Evolutionary conservation across 2,113 vertebrate genomes (phyloP).

Genomic region (Megaceryle torquata): DNA sequence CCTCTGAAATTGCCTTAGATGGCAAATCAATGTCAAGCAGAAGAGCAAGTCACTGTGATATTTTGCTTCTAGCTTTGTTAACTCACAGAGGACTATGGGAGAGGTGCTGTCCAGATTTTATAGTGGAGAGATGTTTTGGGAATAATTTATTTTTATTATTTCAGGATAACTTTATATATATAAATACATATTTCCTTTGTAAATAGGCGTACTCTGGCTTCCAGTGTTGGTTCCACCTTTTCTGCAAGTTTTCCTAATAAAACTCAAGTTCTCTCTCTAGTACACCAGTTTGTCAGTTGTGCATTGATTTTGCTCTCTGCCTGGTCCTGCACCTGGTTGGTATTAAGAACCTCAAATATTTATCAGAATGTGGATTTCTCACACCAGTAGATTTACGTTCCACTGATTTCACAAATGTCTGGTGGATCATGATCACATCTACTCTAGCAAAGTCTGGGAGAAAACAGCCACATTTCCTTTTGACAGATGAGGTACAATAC

Average conservation of each 20-base stretch:
- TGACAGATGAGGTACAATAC: neutral
- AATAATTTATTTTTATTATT: neutral
- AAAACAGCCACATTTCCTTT: neutral
- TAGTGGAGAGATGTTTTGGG: neutral
- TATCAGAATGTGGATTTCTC: neutral
- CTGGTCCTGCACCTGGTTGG: neutral
- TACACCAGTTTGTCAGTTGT: neutral
- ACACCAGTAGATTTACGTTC: neutral
- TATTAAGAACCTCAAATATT: neutral
- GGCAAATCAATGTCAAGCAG: neutral
- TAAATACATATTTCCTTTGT: neutral
- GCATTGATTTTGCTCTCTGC: neutral
- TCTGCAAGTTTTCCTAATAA: neutral
- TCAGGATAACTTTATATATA: neutral
- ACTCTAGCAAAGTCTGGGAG: neutral
- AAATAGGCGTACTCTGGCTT: neutral
- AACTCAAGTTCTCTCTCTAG: neutral
- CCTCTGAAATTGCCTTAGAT: slow-evolving; percentile 31
- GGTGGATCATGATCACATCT: neutral
- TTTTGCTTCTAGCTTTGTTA: neutral
- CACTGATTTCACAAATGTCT: neutral
- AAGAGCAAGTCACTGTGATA: neutral
- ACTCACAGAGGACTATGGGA: neutral
- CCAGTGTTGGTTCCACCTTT: neutral
- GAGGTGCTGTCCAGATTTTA: neutral